Base-by-base conservation (phyloP, 1,140 invertebrate genomes). In the Listronotus oregonensis region DNA sequence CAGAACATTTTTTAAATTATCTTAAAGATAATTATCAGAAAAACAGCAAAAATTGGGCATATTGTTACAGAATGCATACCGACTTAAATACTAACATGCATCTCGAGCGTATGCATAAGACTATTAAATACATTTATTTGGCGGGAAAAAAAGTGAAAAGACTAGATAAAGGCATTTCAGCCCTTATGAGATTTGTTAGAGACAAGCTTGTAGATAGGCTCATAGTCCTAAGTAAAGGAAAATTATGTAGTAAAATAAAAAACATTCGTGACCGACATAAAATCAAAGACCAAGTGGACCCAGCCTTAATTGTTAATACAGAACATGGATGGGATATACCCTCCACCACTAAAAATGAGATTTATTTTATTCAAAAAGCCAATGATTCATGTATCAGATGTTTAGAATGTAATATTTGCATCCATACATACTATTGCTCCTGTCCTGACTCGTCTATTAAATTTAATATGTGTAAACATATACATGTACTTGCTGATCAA, bases 161-260 rank as follows among this genome's bases (percentile, higher is more conserved):
- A n/a, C n/a, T n/a, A n/a, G n/a, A n/a, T n/a, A n/a, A n/a, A n/a
- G n/a, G n/a, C n/a, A n/a, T n/a, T n/a, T n/a, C n/a, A n/a, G n/a
- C n/a, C n/a, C n/a, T n/a, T n/a, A n/a, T n/a, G n/a, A n/a, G n/a
- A n/a, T n/a, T n/a, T n/a, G 31, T 68, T 17, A 39, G 54, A 46
- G 52, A 68, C 15, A 68, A 58, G 58, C 6, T 64, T 6, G 32
- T 68, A 11, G 60, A 64, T 10, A 15, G 47, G 27, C 7, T 40
- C 2, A 54, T 62, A 42, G 12, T 52, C 6, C 17, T 43, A 51
- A 14, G 52, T 27, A 62, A 62, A 31, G 59, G 59, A 6, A 62
- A 62, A 52, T 27, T 62, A 11, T 52, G 17, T 3, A 39, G 15
- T 6, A 62, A 62, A 62, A 2, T 62, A 8, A 59, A 47, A 27